Percentiles rank a stretch among this genome's conserved stretches.
These are phyloP conservation scores for Scelioninae gen. 2 DNA, from an alignment of 2,888 invertebrate genomes.

Conservation along the genomic window DNA sequence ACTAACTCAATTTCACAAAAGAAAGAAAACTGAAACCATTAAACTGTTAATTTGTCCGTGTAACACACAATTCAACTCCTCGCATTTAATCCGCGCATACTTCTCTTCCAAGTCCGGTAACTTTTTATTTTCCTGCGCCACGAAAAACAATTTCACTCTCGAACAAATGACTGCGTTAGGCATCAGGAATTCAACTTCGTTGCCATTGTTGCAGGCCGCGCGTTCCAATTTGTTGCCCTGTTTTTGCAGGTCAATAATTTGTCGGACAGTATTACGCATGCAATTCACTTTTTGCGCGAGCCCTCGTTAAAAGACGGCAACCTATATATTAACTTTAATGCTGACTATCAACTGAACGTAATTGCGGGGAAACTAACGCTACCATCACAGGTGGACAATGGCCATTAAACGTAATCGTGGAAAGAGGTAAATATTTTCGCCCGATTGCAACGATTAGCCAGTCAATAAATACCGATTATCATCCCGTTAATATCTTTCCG, in stretches of 20 bases:
- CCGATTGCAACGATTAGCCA: conserved; percentile 13
- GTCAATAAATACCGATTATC: conserved; percentile 11
- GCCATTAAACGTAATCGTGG: conserved; percentile 28
- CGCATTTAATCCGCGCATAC: conserved; percentile 2
- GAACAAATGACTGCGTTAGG: conserved; percentile 12
- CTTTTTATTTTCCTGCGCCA: conserved; percentile 8
- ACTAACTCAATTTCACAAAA: too few relatives aligned
- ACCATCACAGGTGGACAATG: conserved; percentile 28
- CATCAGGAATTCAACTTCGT: neutral
- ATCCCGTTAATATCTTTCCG: conserved; percentile 4
- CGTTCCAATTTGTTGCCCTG: conserved; percentile 11
- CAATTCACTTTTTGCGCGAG: conserved; percentile 32
- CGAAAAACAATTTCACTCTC: conserved; percentile 24
- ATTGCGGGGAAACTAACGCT: conserved; percentile 25
- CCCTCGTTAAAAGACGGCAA: conserved; percentile 22
- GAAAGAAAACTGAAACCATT: conserved; percentile 6
- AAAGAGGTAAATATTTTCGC: conserved; percentile 17
- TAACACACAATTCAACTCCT: conserved; percentile 6
- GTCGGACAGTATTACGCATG: conserved; percentile 33
- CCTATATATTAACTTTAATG: conserved; percentile 38
- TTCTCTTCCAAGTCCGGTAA: neutral
- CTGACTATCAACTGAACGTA: conserved; percentile 30
- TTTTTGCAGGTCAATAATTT: conserved; percentile 34
- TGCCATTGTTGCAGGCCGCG: conserved; percentile 1
- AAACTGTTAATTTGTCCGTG: conserved; percentile 25